These are phyloP conservation scores for Amiota communis DNA, from an alignment of 2,888 invertebrate genomes.

Conservation along the genomic window DNA sequence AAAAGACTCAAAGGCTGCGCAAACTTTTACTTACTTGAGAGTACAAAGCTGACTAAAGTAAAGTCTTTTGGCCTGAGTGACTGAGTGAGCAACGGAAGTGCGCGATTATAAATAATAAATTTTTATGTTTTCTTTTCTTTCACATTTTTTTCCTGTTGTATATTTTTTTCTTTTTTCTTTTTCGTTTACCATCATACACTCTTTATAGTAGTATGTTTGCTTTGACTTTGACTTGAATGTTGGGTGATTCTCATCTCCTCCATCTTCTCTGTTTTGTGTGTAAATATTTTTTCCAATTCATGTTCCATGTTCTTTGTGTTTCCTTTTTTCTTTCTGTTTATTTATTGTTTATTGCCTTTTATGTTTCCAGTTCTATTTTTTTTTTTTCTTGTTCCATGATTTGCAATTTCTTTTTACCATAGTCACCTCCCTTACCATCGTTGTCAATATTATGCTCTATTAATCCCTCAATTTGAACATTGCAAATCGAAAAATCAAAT, in stretches of 20 bases:
- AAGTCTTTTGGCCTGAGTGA: background rate
- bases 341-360: background rate
- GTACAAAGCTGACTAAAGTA: background rate
- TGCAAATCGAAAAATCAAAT: constrained; percentile 16
- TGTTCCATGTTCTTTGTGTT: background rate
- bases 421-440: too few species aligned
- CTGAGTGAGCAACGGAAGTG: constrained; percentile 44
- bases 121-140: constrained; percentile 16
- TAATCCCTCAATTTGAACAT: background rate
- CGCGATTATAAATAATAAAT: constrained; percentile 64
- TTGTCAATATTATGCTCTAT: background rate
- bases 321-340: background rate
- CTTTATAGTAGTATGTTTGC: constrained; percentile 12
- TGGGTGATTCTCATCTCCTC: background rate
- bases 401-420: background rate
- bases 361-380: too few species aligned
- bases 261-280: background rate
- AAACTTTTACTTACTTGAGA: background rate
- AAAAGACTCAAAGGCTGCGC: constrained; percentile 2
- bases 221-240: background rate
- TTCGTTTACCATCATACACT: constrained; percentile 2
- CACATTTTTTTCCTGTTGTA: background rate
- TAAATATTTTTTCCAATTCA: background rate
- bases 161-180: constrained; percentile 12
- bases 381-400: background rate